Conservation (phyloP, 2,113 vertebrate species). For the Austrofundulus limnaeus region DNA sequence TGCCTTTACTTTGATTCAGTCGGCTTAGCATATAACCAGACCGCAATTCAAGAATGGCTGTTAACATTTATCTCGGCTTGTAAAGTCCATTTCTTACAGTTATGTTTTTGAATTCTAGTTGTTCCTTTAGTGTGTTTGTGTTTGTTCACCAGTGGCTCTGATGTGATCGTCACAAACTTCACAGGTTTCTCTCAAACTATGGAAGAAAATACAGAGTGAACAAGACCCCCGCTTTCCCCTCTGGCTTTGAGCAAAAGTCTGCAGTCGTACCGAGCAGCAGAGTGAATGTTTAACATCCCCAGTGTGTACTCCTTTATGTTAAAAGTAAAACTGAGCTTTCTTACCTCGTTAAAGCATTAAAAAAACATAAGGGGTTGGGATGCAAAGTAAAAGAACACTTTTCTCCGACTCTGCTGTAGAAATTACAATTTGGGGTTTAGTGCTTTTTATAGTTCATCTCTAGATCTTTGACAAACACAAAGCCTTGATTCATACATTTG, state of each 20-base stretch:
- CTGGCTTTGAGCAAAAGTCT: constrained; percentile 51
- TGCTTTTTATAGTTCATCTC: background rate
- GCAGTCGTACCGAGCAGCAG: constrained; percentile 34
- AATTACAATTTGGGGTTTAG: background rate
- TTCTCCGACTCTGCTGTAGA: too few species aligned
- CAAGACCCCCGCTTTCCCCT: constrained; percentile 14
- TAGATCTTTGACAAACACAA: too few species aligned
- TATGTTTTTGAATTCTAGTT: background rate
- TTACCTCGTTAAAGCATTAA: constrained; percentile 23
- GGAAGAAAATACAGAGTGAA: background rate
- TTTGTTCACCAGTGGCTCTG: background rate
- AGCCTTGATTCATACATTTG: background rate
- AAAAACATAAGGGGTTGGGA: background rate
- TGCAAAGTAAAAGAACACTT: background rate
- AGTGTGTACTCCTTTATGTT: constrained; percentile 25
- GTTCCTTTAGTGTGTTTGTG: background rate
- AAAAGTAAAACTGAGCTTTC: constrained; percentile 50
- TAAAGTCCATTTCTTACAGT: background rate
- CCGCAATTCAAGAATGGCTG: background rate
- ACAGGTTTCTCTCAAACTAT: too few species aligned
- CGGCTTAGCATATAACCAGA: background rate
- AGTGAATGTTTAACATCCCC: constrained; percentile 42
- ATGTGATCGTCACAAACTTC: too few species aligned
- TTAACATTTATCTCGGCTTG: constrained; percentile 13
- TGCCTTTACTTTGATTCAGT: constrained; percentile 34